Conservation (phyloP, 2,113 vertebrate genomes). For the Elgaria multicarinata region DNA sequence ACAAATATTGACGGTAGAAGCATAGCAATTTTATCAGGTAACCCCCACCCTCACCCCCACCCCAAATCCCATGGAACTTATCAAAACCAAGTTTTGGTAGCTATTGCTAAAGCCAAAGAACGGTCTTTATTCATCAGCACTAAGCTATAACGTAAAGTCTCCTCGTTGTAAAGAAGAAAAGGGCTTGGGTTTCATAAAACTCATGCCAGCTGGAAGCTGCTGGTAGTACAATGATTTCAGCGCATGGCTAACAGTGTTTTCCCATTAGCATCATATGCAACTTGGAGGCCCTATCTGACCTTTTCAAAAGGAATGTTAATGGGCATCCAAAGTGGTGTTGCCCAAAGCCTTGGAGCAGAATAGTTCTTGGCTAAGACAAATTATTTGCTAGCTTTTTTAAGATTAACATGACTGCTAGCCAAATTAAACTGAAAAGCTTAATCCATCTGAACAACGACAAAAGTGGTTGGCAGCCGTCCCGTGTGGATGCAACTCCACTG, state of each 20-base stretch:
- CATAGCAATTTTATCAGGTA: background rate
- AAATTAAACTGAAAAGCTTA: background rate
- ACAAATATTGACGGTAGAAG: conserved; percentile 27
- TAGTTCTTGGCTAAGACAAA: conserved; percentile 26
- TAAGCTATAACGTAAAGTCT: background rate
- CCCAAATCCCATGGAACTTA: background rate
- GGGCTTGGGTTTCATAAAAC: background rate
- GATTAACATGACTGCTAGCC: conserved; percentile 6
- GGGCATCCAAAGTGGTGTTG: fast-evolving
- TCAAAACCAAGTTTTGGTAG: background rate
- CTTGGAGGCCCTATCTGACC: conserved; percentile 37
- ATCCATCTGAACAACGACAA: background rate
- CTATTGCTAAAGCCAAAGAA: background rate
- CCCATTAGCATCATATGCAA: background rate
- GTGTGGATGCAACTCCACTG: too few relatives aligned
- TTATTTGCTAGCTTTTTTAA: conserved; percentile 17
- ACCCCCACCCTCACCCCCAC: too few relatives aligned
- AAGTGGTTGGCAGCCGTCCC: background rate
- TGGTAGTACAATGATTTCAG: conserved; percentile 22
- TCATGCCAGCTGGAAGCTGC: fast-evolving
- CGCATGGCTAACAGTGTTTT: background rate
- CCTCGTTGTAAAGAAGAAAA: background rate
- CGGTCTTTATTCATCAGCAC: background rate
- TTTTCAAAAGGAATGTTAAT: conserved; percentile 25
- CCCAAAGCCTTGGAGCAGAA: conserved; percentile 37